Conservation (phyloP, 2,888 invertebrate genomes). For the Cyclophora albipunctata region DNA sequence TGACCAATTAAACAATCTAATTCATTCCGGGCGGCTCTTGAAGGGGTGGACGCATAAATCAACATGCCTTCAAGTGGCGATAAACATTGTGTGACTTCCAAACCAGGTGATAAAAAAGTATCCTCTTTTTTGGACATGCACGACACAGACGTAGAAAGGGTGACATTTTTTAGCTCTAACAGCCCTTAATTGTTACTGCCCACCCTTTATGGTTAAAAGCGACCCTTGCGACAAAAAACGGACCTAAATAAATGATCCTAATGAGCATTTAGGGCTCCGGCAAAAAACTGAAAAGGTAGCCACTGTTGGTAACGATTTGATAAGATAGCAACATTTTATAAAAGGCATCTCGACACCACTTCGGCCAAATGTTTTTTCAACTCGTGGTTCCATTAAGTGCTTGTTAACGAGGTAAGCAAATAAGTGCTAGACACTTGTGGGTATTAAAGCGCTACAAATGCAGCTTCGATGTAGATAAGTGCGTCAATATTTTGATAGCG, state of each 20-base stretch:
- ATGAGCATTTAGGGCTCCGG: slow-evolving; percentile 41
- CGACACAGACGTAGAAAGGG: slow-evolving; percentile 56
- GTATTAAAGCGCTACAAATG: slow-evolving; percentile 51
- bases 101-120: slow-evolving; percentile 70
- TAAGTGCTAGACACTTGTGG: slow-evolving; percentile 56
- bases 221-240: slow-evolving; percentile 58
- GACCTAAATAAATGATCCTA: slow-evolving; percentile 61
- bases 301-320: slow-evolving; percentile 49
- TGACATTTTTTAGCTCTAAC: slow-evolving; percentile 70
- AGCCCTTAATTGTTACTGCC: slow-evolving; percentile 66
- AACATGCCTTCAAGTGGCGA: slow-evolving; percentile 69
- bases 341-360: slow-evolving; percentile 40
- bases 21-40: slow-evolving; percentile 57
- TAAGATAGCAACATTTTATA: slow-evolving; percentile 47
- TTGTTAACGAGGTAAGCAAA: slow-evolving; percentile 65
- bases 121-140: slow-evolving; percentile 61
- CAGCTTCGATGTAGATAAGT: slow-evolving; percentile 60
- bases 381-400: slow-evolving; percentile 54
- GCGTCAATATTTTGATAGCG: slow-evolving; percentile 72
- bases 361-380: slow-evolving; percentile 59
- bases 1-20: slow-evolving; percentile 74
- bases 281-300: slow-evolving; percentile 52
- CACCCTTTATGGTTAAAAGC: slow-evolving; percentile 59
- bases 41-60: slow-evolving; percentile 71
- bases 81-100: slow-evolving; percentile 74